Base-by-base conservation (phyloP, 2,888 invertebrate genomes). In the Chymomyza amoena region DNA sequence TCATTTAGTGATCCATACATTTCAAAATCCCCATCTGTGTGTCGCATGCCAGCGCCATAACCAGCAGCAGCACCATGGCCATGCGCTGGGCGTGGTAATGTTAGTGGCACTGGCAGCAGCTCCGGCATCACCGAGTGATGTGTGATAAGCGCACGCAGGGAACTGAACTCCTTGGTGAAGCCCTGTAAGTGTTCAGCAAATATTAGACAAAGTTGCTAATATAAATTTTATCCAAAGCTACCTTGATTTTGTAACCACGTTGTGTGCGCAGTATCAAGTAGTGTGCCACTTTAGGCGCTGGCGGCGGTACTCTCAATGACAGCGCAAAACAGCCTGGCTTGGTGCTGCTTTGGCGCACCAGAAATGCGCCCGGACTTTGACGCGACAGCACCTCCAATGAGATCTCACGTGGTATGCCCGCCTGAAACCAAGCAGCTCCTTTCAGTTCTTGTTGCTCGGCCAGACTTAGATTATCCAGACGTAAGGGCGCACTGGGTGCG, bases 61-160 rank as follows among this genome's bases (percentile, higher is more conserved):
- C 71, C 78, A 25, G 77, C 68, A 0, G 77, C 77, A 20, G 77
- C 67, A 0, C 77, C 79, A 60, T 83, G 84, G 16, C 13, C 6
- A 2, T 76, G 75, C 0, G 80, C 86, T 28, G 92, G 95, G 64
- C 95, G 93, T 88, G 96, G 95, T 77, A 97, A 93, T 0, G 96
- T 95, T 82, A 99, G 93, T 57, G 98, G 97, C 91, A 98, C 98
- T 1, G 99, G 99, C 89, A 99, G 93, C 89, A 98, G 94, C 93
- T 99, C 98, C 60, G 97, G 97, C 98, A 99, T 98, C 81, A 99
- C 98, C 80, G 98, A 98, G 93, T 99, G 98, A 93, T 99, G 99
- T 71, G 97, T 98, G 91, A 99, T 98, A 84, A 99, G 94, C 16
- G 98, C 96, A 20, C 96, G 95, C 85, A 99, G 93, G 64, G 96